Percentiles rank a stretch among this genome's conserved stretches.
Evolutionary conservation across 2,113 vertebrate species (phyloP).

Genomic region (Sphyrna mokarran): DNA sequence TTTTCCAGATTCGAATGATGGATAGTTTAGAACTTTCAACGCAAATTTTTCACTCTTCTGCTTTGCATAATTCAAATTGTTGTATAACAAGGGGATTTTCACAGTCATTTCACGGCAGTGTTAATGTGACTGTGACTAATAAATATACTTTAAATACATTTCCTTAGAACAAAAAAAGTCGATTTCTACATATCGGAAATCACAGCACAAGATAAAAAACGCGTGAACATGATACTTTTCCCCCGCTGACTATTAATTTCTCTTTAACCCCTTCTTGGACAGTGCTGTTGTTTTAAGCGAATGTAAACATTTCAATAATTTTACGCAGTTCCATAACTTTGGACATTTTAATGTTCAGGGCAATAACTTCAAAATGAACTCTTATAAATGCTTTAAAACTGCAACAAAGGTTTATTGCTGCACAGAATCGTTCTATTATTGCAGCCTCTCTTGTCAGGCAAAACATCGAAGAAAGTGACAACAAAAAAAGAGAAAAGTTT

Average conservation of each 20-base stretch:
- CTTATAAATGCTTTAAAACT: background rate
- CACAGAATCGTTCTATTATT: background rate
- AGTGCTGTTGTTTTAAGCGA: background rate
- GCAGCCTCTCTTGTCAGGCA: background rate
- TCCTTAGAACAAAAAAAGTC: background rate
- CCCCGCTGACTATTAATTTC: constrained; percentile 28
- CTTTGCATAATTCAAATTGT: background rate
- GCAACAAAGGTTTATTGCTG: background rate
- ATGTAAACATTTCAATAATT: background rate
- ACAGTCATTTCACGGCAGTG: too few relatives aligned
- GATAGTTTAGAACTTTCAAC: background rate
- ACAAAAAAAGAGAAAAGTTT: background rate
- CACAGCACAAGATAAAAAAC: background rate
- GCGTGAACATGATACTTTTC: background rate
- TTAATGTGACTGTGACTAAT: too few relatives aligned
- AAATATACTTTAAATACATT: too few relatives aligned
- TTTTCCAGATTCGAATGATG: background rate
- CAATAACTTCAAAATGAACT: too few relatives aligned
- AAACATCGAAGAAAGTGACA: background rate
- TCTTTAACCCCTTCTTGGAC: background rate
- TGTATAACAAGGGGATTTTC: background rate
- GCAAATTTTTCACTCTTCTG: background rate
- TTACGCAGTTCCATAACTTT: background rate
- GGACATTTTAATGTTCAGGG: background rate
- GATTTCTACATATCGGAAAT: background rate